These are phyloP conservation scores for Agrilus planipennis DNA, from an alignment of 1,140 invertebrate genomes.

Conservation along the genomic window DNA sequence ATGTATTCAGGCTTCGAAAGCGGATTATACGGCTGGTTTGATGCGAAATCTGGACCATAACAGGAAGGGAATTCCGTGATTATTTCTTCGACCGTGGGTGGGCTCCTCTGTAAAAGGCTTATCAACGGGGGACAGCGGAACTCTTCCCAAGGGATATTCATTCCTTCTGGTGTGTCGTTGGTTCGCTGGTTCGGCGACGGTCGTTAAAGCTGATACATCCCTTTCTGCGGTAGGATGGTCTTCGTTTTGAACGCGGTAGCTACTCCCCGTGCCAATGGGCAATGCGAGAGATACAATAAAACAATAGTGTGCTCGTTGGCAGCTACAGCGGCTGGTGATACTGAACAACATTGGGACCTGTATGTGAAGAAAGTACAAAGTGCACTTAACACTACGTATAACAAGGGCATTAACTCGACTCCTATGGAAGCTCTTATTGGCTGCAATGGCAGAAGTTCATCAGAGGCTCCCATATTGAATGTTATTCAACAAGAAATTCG, in stretches of 20 bases:
- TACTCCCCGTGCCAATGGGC: constrained; percentile 29
- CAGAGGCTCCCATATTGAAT: background rate
- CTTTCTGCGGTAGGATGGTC: background rate
- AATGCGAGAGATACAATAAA: constrained; percentile 24
- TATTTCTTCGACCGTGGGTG: background rate
- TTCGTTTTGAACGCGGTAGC: constrained; percentile 25
- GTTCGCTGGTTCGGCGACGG: too few relatives aligned
- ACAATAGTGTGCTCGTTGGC: too few relatives aligned
- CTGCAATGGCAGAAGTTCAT: background rate
- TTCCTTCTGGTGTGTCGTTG: too few relatives aligned
- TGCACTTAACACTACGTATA: background rate
- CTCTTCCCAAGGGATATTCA: too few relatives aligned
- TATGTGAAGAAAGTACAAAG: background rate
- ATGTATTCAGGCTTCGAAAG: background rate
- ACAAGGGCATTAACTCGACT: background rate
- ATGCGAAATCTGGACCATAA: too few relatives aligned
- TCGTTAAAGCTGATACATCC: background rate
- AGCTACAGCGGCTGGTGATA: too few relatives aligned
- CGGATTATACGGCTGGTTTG: background rate
- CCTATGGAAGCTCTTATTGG: background rate
- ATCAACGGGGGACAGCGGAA: background rate
- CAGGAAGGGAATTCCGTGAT: background rate
- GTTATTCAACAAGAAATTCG: background rate
- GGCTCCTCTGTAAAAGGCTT: background rate
- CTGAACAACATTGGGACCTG: too few relatives aligned